Percentiles rank a stretch among this genome's conserved stretches.
Evolutionary conservation across 2,113 vertebrate species (phyloP).

Genomic region (Plestiodon gilberti): DNA sequence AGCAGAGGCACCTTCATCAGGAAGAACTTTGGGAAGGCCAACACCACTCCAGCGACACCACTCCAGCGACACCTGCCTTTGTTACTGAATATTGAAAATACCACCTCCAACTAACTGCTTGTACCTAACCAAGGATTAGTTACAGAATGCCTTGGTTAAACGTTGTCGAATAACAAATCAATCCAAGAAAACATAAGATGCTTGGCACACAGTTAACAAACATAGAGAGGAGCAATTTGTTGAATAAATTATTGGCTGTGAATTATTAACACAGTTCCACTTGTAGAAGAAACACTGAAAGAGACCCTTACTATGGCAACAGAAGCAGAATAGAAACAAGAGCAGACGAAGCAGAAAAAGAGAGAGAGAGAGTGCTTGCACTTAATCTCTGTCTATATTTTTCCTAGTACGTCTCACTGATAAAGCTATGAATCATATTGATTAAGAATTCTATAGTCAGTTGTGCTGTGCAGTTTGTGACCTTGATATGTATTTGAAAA

Average conservation of each 20-base stretch:
- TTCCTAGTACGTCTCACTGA: background rate
- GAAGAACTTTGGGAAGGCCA: background rate
- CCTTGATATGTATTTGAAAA: conserved; percentile 32
- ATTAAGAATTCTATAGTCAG: conserved; percentile 3
- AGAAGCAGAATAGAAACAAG: conserved; percentile 1
- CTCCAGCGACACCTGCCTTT: background rate
- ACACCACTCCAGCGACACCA: background rate
- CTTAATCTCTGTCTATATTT: background rate
- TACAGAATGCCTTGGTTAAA: background rate
- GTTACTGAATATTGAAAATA: background rate
- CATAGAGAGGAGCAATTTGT: conserved; percentile 3
- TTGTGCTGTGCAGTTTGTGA: conserved; percentile 32
- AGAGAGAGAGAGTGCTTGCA: background rate
- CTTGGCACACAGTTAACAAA: conserved; percentile 1
- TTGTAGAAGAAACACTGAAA: conserved; percentile 34
- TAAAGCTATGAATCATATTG: background rate
- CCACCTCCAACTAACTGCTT: background rate
- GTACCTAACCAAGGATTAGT: background rate
- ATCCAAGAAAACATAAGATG: background rate
- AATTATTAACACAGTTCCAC: conserved; percentile 39
- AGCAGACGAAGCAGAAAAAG: conserved; percentile 11
- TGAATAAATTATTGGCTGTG: conserved; percentile 24
- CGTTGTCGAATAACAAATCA: conserved; percentile 3
- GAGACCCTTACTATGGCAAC: background rate
- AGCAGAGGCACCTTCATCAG: background rate